Percentiles rank a stretch among this genome's conserved stretches.
Conservation (phyloP, 2,113 vertebrate species). For the Otis tarda region DNA sequence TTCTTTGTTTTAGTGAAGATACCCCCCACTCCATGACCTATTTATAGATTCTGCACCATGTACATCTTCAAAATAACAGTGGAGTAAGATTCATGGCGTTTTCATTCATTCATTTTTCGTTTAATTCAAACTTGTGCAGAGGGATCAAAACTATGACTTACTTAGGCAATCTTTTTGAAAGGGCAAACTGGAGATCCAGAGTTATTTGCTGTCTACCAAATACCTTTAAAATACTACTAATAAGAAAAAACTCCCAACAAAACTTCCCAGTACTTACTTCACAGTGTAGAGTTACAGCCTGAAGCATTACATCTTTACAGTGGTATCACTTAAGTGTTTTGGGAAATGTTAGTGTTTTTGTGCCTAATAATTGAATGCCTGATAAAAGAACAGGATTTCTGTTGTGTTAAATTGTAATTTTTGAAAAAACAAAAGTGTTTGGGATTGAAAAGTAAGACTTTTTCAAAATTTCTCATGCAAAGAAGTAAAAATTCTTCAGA, state of each 20-base stretch:
- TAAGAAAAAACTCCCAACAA: not conserved
- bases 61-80: not conserved
- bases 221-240: not conserved
- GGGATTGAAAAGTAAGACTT: not conserved
- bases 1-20: not conserved
- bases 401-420: not conserved
- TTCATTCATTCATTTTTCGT: not conserved
- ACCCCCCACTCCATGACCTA: accelerated
- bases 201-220: not conserved
- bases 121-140: not conserved
- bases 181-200: not conserved
- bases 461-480: not conserved
- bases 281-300: not conserved
- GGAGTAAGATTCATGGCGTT: not conserved
- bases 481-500: not conserved
- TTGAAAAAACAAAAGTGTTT: not conserved
- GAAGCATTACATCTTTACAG: not conserved
- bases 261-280: not conserved
- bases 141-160: not conserved
- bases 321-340: not conserved
- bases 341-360: not conserved
- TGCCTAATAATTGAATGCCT: not conserved
- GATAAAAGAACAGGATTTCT: not conserved
- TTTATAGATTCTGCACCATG: not conserved
- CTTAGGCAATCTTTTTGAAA: not conserved